Conservation (phyloP, 2,888 invertebrate species). For the Caenorhabditis sulstoni region DNA sequence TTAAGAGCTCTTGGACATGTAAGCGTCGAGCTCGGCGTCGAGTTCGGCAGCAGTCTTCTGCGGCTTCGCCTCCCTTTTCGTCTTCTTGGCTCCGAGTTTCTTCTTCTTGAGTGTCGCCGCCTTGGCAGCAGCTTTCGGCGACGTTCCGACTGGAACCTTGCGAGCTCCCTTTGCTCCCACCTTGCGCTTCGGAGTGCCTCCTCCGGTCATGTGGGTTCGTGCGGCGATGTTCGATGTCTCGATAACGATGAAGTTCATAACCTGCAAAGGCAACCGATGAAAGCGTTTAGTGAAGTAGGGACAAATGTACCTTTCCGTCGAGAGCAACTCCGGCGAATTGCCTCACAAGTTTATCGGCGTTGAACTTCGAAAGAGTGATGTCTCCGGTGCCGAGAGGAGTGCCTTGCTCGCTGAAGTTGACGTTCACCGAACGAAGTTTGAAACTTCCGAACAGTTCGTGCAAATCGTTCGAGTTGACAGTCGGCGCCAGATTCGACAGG, state of each 20-base stretch:
- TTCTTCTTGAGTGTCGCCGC: not conserved
- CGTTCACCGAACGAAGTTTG: conserved; percentile 57
- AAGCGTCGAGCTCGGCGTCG: conserved; percentile 64
- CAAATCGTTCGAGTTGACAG: conserved; percentile 60
- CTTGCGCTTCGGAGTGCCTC: not conserved
- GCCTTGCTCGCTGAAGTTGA: conserved; percentile 63
- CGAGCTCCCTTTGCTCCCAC: not conserved
- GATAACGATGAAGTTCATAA: conserved; percentile 46
- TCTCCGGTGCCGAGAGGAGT: conserved; percentile 64
- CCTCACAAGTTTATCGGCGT: conserved; percentile 55
- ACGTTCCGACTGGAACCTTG: not conserved
- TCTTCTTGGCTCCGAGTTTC: conserved; percentile 30
- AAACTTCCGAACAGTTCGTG: conserved; percentile 60
- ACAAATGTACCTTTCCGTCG: conserved; percentile 49
- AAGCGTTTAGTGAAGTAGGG: too few relatives aligned
- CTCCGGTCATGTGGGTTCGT: not conserved
- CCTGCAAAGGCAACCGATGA: conserved; percentile 7
- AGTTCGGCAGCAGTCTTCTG: conserved; percentile 58
- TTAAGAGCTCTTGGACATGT: conserved; percentile 47
- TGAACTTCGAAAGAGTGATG: conserved; percentile 50
- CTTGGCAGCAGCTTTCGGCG: conserved; percentile 7
- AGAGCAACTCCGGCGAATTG: conserved; percentile 62
- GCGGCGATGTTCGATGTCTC: conserved; percentile 11
- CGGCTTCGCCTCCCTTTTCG: conserved; percentile 34
- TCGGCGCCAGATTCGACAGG: conserved; percentile 61